Conservation (phyloP, 1,140 invertebrate species). For the Apis dorsata region DNA sequence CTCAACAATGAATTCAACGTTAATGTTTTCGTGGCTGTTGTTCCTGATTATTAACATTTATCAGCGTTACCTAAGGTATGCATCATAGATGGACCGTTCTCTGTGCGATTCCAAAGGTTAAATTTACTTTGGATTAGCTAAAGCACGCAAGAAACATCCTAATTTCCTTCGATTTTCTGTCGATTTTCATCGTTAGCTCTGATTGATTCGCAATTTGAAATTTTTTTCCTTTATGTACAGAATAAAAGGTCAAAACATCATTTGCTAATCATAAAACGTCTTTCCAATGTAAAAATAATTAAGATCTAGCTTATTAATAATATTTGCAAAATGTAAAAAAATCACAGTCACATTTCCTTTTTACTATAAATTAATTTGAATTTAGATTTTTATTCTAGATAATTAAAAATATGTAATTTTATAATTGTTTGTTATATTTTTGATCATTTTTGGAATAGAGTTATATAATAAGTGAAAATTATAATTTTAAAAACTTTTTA, state of each 20-base stretch:
- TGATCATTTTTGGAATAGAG: background rate
- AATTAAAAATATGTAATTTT: constrained; percentile 6
- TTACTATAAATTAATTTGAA: background rate
- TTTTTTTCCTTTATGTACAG: constrained; percentile 7
- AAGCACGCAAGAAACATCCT: constrained; percentile 34
- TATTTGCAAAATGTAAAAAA: background rate
- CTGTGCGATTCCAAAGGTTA: constrained; percentile 38
- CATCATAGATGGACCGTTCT: constrained; percentile 30
- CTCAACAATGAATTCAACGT: background rate
- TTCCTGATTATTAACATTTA: constrained; percentile 41
- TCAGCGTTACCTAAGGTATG: constrained; percentile 11
- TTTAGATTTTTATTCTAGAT: background rate
- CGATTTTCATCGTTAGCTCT: background rate
- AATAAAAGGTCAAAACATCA: constrained; percentile 1
- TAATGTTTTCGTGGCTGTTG: background rate
- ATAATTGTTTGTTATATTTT: background rate
- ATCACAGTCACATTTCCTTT: no score
- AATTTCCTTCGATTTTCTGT: constrained; percentile 60
- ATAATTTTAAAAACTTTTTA: background rate
- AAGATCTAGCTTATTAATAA: background rate
- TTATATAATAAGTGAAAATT: background rate
- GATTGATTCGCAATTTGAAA: constrained; percentile 14
- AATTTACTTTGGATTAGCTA: constrained; percentile 9
- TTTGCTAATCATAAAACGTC: background rate
- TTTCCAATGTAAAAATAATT: background rate